Conservation (phyloP, 2,797 vertebrate species). For the Tauraco hartlaubi region DNA sequence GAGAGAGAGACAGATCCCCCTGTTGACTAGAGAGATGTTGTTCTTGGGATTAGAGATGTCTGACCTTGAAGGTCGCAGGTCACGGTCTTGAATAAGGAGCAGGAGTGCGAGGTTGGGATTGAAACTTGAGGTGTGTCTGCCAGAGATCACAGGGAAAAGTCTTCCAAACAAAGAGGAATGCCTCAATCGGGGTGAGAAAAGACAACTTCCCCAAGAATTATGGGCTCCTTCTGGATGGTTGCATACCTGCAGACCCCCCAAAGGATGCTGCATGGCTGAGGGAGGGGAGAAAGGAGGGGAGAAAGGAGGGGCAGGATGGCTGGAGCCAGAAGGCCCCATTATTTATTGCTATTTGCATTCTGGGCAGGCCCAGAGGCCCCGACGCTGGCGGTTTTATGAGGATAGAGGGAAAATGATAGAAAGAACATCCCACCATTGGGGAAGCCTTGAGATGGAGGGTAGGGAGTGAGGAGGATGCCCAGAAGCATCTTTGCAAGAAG, state of each 20-base stretch:
- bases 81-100: conserved; percentile 48
- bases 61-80: conserved; percentile 65
- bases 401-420: not conserved
- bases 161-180: conserved; percentile 4
- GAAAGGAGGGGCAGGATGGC: not conserved
- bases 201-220: not conserved
- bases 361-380: not conserved
- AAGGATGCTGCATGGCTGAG: not conserved
- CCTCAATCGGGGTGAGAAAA: not conserved
- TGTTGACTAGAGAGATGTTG: conserved; percentile 37
- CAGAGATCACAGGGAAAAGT: conserved; percentile 17
- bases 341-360: conserved; percentile 28
- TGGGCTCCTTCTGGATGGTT: not conserved
- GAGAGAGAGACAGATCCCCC: not conserved
- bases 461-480: not conserved
- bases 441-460: not conserved
- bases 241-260: conserved; percentile 20
- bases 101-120: not conserved
- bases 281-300: not conserved
- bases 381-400: not conserved
- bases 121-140: conserved; percentile 39
- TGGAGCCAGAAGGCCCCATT: not conserved
- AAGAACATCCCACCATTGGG: not conserved
- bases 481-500: not conserved
- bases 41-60: conserved; percentile 52